Evolutionary conservation across 2,797 vertebrate genomes (phyloP).

Genomic region (Aulostomus chinensis): DNA sequence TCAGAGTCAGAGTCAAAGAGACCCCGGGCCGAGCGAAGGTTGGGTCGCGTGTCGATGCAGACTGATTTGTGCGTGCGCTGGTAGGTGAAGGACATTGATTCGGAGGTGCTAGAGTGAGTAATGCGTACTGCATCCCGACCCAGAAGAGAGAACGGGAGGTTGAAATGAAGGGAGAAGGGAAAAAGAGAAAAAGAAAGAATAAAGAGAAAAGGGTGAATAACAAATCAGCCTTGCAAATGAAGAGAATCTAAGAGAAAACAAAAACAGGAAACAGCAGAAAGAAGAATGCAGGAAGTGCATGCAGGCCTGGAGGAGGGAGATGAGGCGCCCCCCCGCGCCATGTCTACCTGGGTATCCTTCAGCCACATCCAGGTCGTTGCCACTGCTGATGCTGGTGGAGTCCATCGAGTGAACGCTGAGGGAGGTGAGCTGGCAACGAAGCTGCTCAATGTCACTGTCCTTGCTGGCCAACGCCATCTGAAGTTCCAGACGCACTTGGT

Average conservation of each 20-base stretch:
- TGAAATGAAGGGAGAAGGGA: conserved; percentile 39
- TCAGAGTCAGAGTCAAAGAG: conserved; percentile 82
- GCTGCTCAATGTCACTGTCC: conserved; percentile 97
- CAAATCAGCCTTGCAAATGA: too few relatives aligned
- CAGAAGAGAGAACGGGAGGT: conserved; percentile 63
- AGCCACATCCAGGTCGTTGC: conserved; percentile 86
- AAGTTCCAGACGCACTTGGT: conserved; percentile 90
- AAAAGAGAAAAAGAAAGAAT: conserved; percentile 17
- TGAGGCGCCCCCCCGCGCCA: too few relatives aligned
- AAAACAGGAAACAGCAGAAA: conserved; percentile 1
- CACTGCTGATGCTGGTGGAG: conserved; percentile 91
- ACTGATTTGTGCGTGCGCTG: conserved; percentile 94
- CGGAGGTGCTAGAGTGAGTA: conserved; percentile 92
- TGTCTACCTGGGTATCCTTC: conserved; percentile 94
- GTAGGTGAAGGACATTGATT: conserved; percentile 98
- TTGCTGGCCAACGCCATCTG: conserved; percentile 98
- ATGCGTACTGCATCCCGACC: conserved; percentile 86
- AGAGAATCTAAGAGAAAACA: too few relatives aligned
- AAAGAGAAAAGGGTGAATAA: not conserved
- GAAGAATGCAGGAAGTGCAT: conserved; percentile 6
- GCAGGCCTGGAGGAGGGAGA: not conserved
- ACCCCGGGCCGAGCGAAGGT: conserved; percentile 79
- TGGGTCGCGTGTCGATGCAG: conserved; percentile 91
- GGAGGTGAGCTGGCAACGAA: conserved; percentile 90
- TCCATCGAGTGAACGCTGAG: conserved; percentile 91